These are phyloP conservation scores for Slavum lentiscoides DNA, from an alignment of 2,888 invertebrate species.

Conservation along the genomic window DNA sequence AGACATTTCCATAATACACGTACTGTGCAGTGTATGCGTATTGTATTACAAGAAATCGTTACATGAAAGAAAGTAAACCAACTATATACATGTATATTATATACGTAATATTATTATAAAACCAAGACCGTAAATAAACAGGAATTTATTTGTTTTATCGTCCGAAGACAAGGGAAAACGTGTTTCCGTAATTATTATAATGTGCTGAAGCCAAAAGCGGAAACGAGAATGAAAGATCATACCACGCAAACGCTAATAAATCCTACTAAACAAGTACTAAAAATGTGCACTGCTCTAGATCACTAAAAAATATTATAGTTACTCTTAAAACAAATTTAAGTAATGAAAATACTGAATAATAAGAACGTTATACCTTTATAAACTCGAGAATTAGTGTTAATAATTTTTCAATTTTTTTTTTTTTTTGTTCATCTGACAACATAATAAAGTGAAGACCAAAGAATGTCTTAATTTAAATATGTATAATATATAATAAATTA, in stretches of 20 bases:
- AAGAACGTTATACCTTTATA: neutral
- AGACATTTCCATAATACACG: neutral
- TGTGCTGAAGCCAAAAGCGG: neutral
- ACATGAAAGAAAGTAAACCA: neutral
- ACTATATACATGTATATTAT: neutral
- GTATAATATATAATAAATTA: neutral
- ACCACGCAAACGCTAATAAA: slow-evolving; percentile 6
- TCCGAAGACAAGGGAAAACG: neutral
- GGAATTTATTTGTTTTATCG: slow-evolving; percentile 21
- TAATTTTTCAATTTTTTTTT: neutral
- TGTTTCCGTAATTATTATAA: slow-evolving; percentile 25
- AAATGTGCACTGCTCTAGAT: neutral
- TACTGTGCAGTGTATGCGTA: neutral
- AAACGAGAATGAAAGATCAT: slow-evolving; percentile 11
- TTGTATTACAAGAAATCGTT: neutral
- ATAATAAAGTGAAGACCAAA: neutral
- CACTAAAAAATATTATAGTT: neutral
- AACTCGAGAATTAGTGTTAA: neutral
- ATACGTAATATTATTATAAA: neutral
- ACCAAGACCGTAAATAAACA: slow-evolving; percentile 7
- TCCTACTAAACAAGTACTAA: slow-evolving; percentile 2
- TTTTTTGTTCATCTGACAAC: neutral
- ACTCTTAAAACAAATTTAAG: neutral
- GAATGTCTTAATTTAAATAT: neutral
- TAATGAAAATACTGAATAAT: neutral